Evolutionary conservation across 1,140 invertebrate species (phyloP), one percentile per base, ranked within the genome.

Genomic region (Magallana angulata): DNA sequence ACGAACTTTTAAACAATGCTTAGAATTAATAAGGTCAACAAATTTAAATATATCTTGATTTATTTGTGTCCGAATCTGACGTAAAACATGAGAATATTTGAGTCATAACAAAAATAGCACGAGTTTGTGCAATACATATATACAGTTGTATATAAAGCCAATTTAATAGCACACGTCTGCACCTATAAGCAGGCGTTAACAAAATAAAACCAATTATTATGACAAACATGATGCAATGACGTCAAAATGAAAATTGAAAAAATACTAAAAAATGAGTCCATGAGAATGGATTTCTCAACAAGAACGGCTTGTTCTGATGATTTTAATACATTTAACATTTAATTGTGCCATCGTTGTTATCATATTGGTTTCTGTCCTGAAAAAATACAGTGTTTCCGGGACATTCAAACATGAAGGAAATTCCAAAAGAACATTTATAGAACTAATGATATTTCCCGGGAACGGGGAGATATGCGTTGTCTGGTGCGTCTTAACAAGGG

Each of bases 391-490:
- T 64, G 16, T 58, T 71, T 59, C 83, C 86, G 6, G 88, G 68
- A 85, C 88, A 89, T 59, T 83, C 30, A 57, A 89, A 89, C 58
- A 84, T 84, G 30, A 87, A 89, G 4, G 85, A 85, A 18, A 76
- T 82, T 6, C 88, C 88, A 60, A 87, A 87, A 6, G 85, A 87
- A 86, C 88, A 89, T 14, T 85, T 85, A 85, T 85, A 87, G 57
- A 89, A 89, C 48, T 85, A 82, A 24, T 87, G 64, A 82, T 86
- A 89, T 36, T 89, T 86, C 12, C 62, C 85, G 82, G 88, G 85
- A 14, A 87, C 88, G n/a, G 88, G 57, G 56, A 87, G 87, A 36
- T 68, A 85, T 9, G 81, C 85, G 56, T 85, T 89, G 56, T 89
- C 71, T 59, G 68, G 68, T 11, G 81, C 86, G 11, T 86, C 85